phyloP scores from a whole-genome alignment of 2,113 vertebrate genomes.

The Zosterops hypoxanthus region DNA sequence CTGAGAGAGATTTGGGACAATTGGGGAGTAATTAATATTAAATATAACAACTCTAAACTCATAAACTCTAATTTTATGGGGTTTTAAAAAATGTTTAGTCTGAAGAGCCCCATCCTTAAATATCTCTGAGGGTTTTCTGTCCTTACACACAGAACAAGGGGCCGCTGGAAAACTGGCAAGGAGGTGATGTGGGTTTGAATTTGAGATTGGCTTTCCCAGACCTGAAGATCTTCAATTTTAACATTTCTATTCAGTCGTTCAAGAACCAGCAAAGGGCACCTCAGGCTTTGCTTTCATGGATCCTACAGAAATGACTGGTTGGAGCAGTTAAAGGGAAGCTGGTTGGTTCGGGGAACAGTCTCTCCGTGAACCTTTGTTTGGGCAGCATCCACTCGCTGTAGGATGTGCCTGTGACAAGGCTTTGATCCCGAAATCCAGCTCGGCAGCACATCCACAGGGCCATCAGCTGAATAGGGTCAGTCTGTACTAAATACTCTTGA shows the following conservation, averaged over 20 bases:
- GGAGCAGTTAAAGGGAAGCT: neutral
- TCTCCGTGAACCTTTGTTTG: neutral
- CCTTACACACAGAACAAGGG: neutral
- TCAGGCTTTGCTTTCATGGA: neutral
- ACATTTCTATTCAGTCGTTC: neutral
- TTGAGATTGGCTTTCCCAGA: neutral
- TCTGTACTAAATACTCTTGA: rapidly evolving
- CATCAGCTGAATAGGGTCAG: too few species aligned
- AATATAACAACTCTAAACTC: neutral
- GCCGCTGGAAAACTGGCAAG: neutral
- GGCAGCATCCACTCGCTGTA: rapidly evolving
- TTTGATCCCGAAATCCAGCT: neutral
- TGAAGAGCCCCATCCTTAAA: neutral
- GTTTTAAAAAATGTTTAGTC: neutral
- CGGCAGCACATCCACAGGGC: neutral
- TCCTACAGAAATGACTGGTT: neutral
- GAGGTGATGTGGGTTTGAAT: neutral
- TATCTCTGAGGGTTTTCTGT: neutral
- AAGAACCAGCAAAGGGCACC: slow-evolving; percentile 47
- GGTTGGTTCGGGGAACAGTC: neutral
- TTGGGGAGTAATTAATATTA: neutral
- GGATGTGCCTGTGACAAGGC: rapidly evolving
- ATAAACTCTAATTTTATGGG: neutral
- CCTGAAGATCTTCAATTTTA: rapidly evolving
- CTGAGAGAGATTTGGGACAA: neutral